These are phyloP conservation scores for Bombycilla garrulus DNA, from an alignment of 2,113 vertebrate species.

Conservation along the genomic window DNA sequence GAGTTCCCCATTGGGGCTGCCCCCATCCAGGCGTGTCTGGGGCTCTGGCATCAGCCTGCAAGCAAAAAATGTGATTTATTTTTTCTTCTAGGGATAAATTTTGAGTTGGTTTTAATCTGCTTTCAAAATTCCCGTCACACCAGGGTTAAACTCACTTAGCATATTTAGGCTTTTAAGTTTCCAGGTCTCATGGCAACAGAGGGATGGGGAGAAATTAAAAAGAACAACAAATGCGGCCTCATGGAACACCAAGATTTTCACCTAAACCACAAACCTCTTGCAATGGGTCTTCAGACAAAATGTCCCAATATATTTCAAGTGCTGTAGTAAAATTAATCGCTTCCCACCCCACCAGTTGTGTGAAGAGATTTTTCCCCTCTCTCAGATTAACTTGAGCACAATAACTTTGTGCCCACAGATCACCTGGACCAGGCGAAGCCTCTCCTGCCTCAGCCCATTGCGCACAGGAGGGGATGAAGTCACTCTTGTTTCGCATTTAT, in stretches of 20 bases:
- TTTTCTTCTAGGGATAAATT: neutral
- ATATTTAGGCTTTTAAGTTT: neutral
- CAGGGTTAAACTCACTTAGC: neutral
- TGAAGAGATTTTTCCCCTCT: neutral
- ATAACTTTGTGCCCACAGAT: neutral
- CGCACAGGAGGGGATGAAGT: accelerated
- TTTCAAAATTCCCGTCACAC: neutral
- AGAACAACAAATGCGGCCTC: neutral
- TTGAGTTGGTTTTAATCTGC: neutral
- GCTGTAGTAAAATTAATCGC: neutral
- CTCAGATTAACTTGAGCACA: neutral
- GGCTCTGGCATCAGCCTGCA: accelerated
- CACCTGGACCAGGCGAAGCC: accelerated
- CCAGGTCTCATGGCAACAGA: neutral
- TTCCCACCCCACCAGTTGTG: neutral
- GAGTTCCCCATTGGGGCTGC: accelerated
- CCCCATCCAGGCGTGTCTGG: accelerated
- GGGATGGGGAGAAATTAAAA: neutral
- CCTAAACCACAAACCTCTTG: neutral
- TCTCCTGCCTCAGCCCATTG: neutral
- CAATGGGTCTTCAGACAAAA: neutral
- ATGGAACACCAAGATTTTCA: neutral
- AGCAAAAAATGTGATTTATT: neutral
- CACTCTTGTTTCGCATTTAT: accelerated
- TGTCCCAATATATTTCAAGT: neutral